phyloP scores from a whole-genome alignment of 2,888 invertebrate species.

The Chaetogeoica ovagalla region DNA sequence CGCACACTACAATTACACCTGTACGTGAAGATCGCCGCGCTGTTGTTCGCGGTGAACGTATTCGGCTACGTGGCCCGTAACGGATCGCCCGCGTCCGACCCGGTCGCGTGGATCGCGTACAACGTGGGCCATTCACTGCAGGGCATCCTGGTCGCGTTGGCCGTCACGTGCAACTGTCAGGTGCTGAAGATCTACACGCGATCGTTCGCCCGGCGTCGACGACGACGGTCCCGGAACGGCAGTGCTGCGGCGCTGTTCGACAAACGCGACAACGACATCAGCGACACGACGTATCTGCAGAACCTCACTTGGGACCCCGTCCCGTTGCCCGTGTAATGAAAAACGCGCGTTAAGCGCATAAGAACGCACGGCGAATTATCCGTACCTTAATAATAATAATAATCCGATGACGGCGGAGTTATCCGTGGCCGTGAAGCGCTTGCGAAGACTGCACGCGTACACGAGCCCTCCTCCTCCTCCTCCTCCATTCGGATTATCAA shows the following conservation, averaged over 20 bases:
- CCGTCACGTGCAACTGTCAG: conserved; percentile 56
- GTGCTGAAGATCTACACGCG: conserved; percentile 55
- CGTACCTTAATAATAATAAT: too few relatives aligned
- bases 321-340: conserved; percentile 49
- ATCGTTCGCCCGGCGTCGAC: conserved; percentile 49
- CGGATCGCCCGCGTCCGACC: conserved; percentile 52
- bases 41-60: conserved; percentile 55
- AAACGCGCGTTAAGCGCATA: not conserved
- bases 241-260: conserved; percentile 45
- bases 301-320: conserved; percentile 53
- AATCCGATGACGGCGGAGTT: too few relatives aligned
- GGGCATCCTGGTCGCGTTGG: conserved; percentile 56
- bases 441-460: too few relatives aligned
- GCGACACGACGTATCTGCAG: conserved; percentile 53
- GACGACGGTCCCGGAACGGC: conserved; percentile 43
- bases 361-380: not conserved
- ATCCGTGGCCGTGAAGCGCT: too few relatives aligned
- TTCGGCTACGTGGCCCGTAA: conserved; percentile 54
- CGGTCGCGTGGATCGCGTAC: conserved; percentile 56
- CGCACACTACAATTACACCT: conserved; percentile 62
- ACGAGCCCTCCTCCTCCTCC: too few relatives aligned
- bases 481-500: too few relatives aligned
- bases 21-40: conserved; percentile 55
- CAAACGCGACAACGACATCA: conserved; percentile 52
- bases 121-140: conserved; percentile 56